Evolutionary conservation across 2,888 invertebrate species (phyloP), one percentile per base, ranked within the genome.

Genomic region (Hedychridium roseum): DNA sequence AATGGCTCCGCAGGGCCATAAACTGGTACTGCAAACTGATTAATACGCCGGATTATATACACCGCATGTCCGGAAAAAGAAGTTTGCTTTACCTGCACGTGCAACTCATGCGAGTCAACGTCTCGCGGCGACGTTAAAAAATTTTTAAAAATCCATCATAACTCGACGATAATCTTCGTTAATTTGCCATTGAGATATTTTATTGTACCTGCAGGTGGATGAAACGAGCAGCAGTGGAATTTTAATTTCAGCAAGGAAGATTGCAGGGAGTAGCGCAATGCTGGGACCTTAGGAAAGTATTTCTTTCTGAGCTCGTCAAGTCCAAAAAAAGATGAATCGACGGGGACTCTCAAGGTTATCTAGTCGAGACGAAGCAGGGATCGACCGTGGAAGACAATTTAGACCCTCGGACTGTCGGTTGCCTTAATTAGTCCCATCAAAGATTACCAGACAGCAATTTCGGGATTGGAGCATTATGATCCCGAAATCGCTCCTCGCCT

Each of bases 341-440:
- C 31, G 9, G 17, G 38, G 38, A 43, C 20, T 32, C 49, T 23
- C 53, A 63, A 63, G 63, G 60, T 50, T 63, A 55, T 57, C 54
- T 53, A 57, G 54, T 54, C 52, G 16, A 9, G 36, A 14, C 26
- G 34, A 23, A 12, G 35, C 9, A 5, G 37, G 46, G 28, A 39
- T 18, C 43, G 36, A 43, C 30, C 44, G 49, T 60, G 57, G 60
- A 54, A 62, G 63, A 60, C 60, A 63, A 63, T 63, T 60, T 57
- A 39, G 53, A 38, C 54, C 36, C 14, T n/a, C n/a, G 52, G 43
- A 50, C 50, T 43, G 51, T 35, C 43, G 36, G 37, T 35, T 46
- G 50, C 53, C 57, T 65, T 65, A 65, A 65, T 65, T 63, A 65
- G 63, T 52, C 50, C 49, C 54, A 41, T 20, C 21, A 17, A 31